Base-by-base conservation (phyloP, 1,140 invertebrate genomes). In the Cyclargus thomasi region DNA sequence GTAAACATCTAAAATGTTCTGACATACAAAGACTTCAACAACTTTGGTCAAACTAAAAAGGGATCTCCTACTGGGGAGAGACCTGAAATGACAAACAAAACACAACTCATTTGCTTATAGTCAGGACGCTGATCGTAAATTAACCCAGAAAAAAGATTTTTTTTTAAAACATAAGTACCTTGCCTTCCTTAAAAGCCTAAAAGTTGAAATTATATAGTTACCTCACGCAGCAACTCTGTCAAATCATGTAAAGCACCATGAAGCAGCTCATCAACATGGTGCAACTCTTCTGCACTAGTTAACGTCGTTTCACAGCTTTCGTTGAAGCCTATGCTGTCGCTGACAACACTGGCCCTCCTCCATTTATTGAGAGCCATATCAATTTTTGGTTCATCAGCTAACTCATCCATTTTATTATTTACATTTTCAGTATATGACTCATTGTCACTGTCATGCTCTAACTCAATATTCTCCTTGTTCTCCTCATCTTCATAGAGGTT, bases 381-480 rank as follows among this genome's bases (percentile, higher is more conserved):
- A 21, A 55, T 29, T 18, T 67, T 74, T 18, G 70, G 62, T 17
- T 64, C 72, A 8, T 63, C 55, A 14, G 55, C 47, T 29, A 73
- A n/a, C 1, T 64, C 68, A 16, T 70, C 39, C 17, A 78, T 74
- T 22, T 67, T n/a, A 6, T 81, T 78, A 63, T 84, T 85, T 72
- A 88, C 82, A 64, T 80, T 89, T 20, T 90, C 87, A 1, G 71
- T 73, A 62, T 75, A 90, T 2, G 90, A 91, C 36, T 84, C 83
- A 75, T 90, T 79, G 69, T 90, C 87, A 64, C 81, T 83, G 29
- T 85, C 81, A 5, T 79, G 77, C n/a, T 92, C 89, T 39, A 90
- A 68, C 0, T 80, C 81, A 53, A 84, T 77, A 77, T 93, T 93
- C 78, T 92, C 92, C 73, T 92, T 92, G 75, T 93, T 86, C 69